Base-by-base conservation (phyloP, 2,797 vertebrate genomes). In the Geotrypetes seraphini region DNA sequence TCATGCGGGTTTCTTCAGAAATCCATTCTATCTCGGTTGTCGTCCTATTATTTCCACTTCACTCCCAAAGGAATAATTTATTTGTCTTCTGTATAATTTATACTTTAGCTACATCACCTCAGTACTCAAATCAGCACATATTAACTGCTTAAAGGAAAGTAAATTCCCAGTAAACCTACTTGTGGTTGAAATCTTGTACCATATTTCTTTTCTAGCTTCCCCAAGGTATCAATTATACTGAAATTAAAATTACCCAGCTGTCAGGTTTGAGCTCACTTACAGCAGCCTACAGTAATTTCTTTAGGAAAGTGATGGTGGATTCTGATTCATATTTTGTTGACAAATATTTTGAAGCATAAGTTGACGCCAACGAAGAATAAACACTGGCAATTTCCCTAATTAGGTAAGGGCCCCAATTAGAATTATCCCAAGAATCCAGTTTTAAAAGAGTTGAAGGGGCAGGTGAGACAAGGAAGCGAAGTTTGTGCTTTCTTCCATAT, bases 221-320 rank as follows among this genome's bases (percentile, higher is more conserved):
- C 17, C 33, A 39, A 58, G 12, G 12, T 60, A 57, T 53, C 26
- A 25, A 34, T 52, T 44, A 47, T 6, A 53, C 8, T 43, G 33
- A 50, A 62, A 53, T 58, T 49, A 49, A 67, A 61, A 51, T 55
- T 32, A 42, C 18, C 7, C 29, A 47, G 5, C 17, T 61, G 16
- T 47, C 35, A 40, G 10, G 2, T 53, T 53, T 31, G 39, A 7
- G 22, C 4, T 46, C 19, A 18, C 55, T 39, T 38, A 14, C 42
- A 12, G 10, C 16, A 32, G 2, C 2, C 50, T 20, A 28, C 28
- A 31, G 3, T 21, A 7, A 12, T 40, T 9, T 48, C 35, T 19
- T 7, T 24, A 28, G 29, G 40, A 41, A 54, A 27, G 1, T 2
- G 30, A 7, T 24, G 7, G 2, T 26, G 32, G 11, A 23, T 31